Base-by-base conservation (phyloP, 64 coral and sea anemone species). In the Dendrophyllia cribrosa region DNA sequence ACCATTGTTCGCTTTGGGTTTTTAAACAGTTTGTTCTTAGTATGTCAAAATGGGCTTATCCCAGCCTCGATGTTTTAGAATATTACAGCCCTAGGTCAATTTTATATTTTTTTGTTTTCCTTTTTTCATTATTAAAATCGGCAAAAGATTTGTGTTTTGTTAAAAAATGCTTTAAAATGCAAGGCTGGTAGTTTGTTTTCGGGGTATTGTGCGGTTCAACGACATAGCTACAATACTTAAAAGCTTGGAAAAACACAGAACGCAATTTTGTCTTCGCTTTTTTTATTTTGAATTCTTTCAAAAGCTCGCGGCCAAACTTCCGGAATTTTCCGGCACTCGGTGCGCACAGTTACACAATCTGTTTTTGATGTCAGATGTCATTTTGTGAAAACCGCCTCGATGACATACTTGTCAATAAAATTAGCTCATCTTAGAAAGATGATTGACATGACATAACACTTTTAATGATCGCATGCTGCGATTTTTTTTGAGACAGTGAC, bases 41-140 rank as follows among this genome's bases (percentile, higher is more conserved):
- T 55, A 82, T 55, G 53, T 59, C 24, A 60, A 51, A 49, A 67
- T 19, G 64, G 66, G n/a, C n/a, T n/a, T n/a, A 68, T 24, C 82
- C 47, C 64, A 66, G 63, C 82, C 62, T 43, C 59, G 61, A 62
- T 67, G 81, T 68, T 85, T 68, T 62, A 85, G 55, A 85, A n/a
- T 79, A n/a, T n/a, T n/a, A n/a, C n/a, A n/a, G n/a, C n/a, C n/a
- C n/a, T n/a, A n/a, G n/a, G n/a, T n/a, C n/a, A n/a, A n/a, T n/a
- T n/a, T 51, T 50, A 55, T 48, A 55, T 25, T 12, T 17, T n/a
- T 55, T 8, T 46, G 76, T 25, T 79, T 50, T 46, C 45, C 20
- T 79, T 20, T 55, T n/a, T 47, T 19, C 44, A 58, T 46, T n/a
- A n/a, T n/a, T n/a, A n/a, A n/a, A n/a, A n/a, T n/a, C n/a, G n/a